Percentiles rank a stretch among this genome's conserved stretches.
These are phyloP conservation scores for Hypena proboscidalis DNA, from an alignment of 2,888 invertebrate species.

Conservation along the genomic window DNA sequence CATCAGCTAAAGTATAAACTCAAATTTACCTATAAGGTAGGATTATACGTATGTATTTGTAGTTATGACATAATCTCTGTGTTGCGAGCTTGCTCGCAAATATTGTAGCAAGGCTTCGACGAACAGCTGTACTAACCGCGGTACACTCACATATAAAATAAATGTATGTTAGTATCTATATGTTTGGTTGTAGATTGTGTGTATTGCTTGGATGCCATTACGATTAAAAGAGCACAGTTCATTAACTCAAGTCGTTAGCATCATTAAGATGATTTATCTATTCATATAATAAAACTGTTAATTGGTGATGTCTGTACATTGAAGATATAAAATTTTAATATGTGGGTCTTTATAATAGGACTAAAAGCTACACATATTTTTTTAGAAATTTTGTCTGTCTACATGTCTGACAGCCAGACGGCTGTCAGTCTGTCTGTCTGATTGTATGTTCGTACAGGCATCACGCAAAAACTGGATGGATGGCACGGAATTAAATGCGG, in stretches of 20 bases:
- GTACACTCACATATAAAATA: background rate
- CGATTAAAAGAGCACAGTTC: conserved; percentile 23
- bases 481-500: too few species aligned
- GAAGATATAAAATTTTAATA: background rate
- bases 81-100: background rate
- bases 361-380: too few species aligned
- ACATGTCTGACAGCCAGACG: too few species aligned
- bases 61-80: conserved; percentile 1
- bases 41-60: background rate
- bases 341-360: too few species aligned
- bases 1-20: too few species aligned
- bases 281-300: too few species aligned
- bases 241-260: conserved; percentile 21
- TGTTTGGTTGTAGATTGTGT: background rate
- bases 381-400: too few species aligned
- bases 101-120: background rate
- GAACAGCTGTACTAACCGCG: background rate
- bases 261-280: conserved; percentile 28
- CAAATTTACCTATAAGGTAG: too few species aligned
- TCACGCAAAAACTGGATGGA: too few species aligned
- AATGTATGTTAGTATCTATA: background rate
- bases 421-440: too few species aligned
- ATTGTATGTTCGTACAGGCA: too few species aligned
- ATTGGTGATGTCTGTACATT: too few species aligned
- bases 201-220: conserved; percentile 12